phyloP scores from a whole-genome alignment of 2,888 invertebrate genomes.

The Chrysotoxum bicinctum region DNA sequence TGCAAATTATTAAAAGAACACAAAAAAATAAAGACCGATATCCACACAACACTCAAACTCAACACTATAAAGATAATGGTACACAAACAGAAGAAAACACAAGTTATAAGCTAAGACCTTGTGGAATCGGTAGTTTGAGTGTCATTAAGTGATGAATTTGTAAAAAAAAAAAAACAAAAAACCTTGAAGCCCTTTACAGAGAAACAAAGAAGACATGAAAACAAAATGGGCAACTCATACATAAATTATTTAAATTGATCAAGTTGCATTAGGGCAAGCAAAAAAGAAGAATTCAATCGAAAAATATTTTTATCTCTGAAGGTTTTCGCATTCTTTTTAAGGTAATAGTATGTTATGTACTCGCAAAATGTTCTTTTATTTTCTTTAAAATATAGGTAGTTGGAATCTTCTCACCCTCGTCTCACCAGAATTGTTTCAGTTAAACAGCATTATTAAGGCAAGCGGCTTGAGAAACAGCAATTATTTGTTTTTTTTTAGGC shows the following conservation, averaged over 20 bases:
- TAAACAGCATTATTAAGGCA: too few relatives aligned
- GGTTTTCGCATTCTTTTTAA: background rate
- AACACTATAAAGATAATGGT: background rate
- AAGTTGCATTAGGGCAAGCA: background rate
- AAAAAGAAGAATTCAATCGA: background rate
- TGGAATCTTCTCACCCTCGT: too few relatives aligned
- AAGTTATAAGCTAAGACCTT: background rate
- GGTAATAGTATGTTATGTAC: too few relatives aligned
- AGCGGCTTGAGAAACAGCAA: too few relatives aligned
- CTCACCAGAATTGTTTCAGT: too few relatives aligned
- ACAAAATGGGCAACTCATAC: background rate
- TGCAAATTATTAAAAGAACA: background rate
- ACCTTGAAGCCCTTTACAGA: background rate
- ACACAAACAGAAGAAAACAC: background rate
- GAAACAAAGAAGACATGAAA: background rate
- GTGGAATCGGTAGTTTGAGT: background rate
- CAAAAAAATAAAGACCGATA: background rate
- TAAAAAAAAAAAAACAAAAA: background rate
- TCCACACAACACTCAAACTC: background rate
- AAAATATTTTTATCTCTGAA: background rate
- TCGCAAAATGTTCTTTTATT: too few relatives aligned
- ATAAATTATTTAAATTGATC: slow-evolving; percentile 1
- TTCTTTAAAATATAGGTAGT: too few relatives aligned
- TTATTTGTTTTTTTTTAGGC: too few relatives aligned
- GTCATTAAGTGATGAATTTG: slow-evolving; percentile 9